phyloP scores from a whole-genome alignment of 2,888 invertebrate species.

The Metacarcinus magister region DNA sequence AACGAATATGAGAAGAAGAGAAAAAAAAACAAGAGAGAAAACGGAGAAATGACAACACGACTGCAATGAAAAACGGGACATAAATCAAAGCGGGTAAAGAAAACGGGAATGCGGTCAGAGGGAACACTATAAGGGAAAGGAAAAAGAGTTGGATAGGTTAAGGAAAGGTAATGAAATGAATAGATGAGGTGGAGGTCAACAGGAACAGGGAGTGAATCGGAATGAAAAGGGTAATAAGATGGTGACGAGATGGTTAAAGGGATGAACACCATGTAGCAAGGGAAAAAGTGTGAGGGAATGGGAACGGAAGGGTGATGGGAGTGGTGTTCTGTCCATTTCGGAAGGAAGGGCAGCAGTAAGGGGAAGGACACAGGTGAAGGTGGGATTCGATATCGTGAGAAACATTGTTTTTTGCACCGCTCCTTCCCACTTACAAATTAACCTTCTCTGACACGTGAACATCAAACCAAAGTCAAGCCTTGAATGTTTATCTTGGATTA shows the following conservation, averaged over 20 bases:
- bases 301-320: not conserved
- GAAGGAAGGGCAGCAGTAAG: not conserved
- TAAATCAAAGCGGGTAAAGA: too few relatives aligned
- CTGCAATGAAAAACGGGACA: too few relatives aligned
- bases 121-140: too few relatives aligned
- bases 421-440: not conserved
- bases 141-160: too few relatives aligned
- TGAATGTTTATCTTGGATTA: not conserved
- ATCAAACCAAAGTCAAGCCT: not conserved
- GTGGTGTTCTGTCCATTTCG: not conserved
- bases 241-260: not conserved
- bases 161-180: too few relatives aligned
- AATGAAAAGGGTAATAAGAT: too few relatives aligned
- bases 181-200: not conserved
- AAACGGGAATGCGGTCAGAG: too few relatives aligned
- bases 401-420: not conserved
- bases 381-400: not conserved
- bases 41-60: too few relatives aligned
- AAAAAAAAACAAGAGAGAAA: too few relatives aligned
- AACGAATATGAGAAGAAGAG: too few relatives aligned
- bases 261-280: not conserved
- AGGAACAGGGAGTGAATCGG: not conserved
- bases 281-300: not conserved
- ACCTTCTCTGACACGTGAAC: not conserved
- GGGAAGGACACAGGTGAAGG: not conserved